These are phyloP conservation scores for Amblyraja radiata DNA, from an alignment of 2,797 vertebrate species.

Conservation along the genomic window DNA sequence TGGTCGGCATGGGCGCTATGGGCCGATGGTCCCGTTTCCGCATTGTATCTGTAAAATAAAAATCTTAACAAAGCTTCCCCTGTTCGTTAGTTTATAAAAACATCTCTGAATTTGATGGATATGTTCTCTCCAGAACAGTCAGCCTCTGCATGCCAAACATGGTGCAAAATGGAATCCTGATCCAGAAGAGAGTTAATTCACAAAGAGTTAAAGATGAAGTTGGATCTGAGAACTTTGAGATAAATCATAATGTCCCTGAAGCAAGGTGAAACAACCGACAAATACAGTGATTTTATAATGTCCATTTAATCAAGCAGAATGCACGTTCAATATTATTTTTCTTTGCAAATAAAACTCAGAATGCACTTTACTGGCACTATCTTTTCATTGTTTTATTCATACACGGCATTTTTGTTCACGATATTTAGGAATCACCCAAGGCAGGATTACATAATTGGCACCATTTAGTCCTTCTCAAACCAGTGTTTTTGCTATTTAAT, in stretches of 20 bases:
- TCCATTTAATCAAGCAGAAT: neutral
- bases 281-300: neutral
- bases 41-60: too few species aligned
- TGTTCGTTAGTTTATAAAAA: neutral
- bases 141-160: neutral
- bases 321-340: neutral
- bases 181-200: neutral
- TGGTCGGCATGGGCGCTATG: too few species aligned
- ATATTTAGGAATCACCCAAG: neutral
- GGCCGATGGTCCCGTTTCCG: too few species aligned
- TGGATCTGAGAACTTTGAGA: neutral
- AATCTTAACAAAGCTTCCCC: neutral
- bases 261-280: neutral
- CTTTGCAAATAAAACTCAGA: neutral
- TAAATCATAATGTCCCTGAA: neutral
- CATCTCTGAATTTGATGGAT: conserved; percentile 6
- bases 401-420: neutral
- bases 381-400: neutral
- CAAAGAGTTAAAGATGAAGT: neutral
- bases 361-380: neutral
- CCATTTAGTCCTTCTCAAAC: neutral
- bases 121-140: neutral
- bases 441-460: neutral
- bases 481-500: neutral
- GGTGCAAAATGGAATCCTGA: neutral